Evolutionary conservation across 2,797 vertebrate species (phyloP).

Genomic region (Phoebastria nigripes): DNA sequence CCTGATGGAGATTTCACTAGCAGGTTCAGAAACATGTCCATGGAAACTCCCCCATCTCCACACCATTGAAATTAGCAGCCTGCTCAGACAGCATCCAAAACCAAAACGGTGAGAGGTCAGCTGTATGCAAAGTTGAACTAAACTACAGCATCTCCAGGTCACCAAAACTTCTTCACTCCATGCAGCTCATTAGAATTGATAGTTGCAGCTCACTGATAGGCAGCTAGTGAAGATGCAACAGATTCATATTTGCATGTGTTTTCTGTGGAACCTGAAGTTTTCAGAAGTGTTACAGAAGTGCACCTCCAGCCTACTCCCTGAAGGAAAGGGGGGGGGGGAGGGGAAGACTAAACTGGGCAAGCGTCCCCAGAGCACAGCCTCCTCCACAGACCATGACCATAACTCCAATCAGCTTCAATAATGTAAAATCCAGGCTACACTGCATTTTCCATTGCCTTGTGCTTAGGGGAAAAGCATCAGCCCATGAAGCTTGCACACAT

Average conservation of each 20-base stretch:
- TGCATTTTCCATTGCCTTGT: background rate
- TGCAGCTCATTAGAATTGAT: background rate
- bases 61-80: background rate
- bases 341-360: background rate
- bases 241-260: background rate
- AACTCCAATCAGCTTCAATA: background rate
- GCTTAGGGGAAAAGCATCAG: background rate
- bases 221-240: background rate
- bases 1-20: background rate
- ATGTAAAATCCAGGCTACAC: background rate
- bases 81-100: background rate
- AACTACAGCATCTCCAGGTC: background rate
- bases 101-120: accelerated
- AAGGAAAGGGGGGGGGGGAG: background rate
- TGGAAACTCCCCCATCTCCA: background rate
- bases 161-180: background rate
- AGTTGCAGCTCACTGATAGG: background rate
- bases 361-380: background rate
- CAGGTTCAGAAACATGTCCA: background rate
- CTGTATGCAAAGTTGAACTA: background rate
- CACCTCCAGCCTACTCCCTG: background rate
- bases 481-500: background rate
- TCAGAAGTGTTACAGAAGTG: background rate
- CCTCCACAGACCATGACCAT: background rate
- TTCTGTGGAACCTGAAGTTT: background rate